Conservation (phyloP, 2,113 vertebrate species). For the Strigops habroptila region DNA sequence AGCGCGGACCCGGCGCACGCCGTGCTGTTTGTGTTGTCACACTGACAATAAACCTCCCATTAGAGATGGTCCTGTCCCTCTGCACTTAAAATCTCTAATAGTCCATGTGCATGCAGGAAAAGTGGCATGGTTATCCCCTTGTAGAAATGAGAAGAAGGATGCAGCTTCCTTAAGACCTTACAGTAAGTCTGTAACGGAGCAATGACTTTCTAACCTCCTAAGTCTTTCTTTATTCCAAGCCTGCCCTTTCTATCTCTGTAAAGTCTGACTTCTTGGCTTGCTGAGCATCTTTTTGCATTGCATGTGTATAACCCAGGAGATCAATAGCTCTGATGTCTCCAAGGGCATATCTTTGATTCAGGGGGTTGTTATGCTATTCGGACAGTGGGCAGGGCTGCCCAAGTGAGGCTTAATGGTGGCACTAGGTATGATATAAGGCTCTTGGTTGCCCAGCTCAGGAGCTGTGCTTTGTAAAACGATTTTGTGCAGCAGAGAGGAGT, state of each 20-base stretch:
- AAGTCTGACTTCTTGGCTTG: background rate
- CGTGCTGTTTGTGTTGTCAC: background rate
- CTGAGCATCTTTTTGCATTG: background rate
- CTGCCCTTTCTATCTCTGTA: background rate
- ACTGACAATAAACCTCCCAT: background rate
- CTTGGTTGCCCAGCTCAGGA: background rate
- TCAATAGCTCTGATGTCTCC: background rate
- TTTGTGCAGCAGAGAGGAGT: background rate
- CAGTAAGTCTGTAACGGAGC: background rate
- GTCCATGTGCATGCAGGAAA: fast-evolving
- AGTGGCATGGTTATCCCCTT: fast-evolving
- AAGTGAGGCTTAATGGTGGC: fast-evolving
- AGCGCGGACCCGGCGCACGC: fast-evolving
- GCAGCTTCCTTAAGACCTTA: background rate
- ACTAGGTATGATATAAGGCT: background rate
- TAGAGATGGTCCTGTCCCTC: background rate
- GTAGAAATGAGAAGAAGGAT: background rate
- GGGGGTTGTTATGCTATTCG: background rate
- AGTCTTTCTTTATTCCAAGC: background rate
- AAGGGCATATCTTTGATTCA: background rate
- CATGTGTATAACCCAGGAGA: background rate
- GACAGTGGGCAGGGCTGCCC: background rate
- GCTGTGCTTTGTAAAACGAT: background rate
- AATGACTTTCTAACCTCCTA: background rate
- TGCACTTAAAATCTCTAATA: fast-evolving